Percentiles rank a stretch among this genome's conserved stretches.
Conservation (phyloP, 2,113 vertebrate genomes). For the Cyrtonyx montezumae region DNA sequence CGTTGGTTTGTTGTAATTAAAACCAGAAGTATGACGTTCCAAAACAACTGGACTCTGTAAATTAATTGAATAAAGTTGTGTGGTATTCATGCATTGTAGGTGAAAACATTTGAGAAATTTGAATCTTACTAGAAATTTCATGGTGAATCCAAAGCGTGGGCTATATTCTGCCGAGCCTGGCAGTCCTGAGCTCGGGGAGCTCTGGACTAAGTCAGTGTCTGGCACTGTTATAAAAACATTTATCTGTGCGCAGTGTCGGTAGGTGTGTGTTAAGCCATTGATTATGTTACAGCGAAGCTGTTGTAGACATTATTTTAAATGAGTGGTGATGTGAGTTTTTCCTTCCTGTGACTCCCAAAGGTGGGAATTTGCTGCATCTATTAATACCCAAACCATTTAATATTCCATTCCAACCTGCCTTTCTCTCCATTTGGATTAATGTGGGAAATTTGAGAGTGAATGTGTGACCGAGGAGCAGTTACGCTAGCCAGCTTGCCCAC, state of each 20-base stretch:
- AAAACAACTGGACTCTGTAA: not conserved
- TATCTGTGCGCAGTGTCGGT: not conserved
- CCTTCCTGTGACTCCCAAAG: not conserved
- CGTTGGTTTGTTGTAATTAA: not conserved
- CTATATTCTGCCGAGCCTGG: not conserved
- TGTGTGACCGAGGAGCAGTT: not conserved
- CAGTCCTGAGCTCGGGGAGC: not conserved
- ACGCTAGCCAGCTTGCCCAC: not conserved
- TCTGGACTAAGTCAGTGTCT: not conserved
- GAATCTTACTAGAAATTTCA: not conserved
- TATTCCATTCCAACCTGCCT: not conserved
- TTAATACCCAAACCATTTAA: not conserved
- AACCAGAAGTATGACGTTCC: not conserved
- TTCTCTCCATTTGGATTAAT: not conserved
- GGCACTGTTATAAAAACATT: not conserved
- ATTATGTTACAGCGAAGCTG: not conserved
- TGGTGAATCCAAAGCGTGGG: not conserved
- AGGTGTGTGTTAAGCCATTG: not conserved
- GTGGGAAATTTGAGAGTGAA: not conserved
- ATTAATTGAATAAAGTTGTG: not conserved
- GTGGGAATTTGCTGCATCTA: slow-evolving; percentile 6
- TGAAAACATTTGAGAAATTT: not conserved
- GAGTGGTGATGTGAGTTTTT: not conserved
- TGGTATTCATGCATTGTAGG: not conserved
- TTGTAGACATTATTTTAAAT: not conserved